Evolutionary conservation across 2,113 vertebrate species (phyloP), one percentile per base, ranked within the genome.

Genomic region (Crotalus tigris): DNA sequence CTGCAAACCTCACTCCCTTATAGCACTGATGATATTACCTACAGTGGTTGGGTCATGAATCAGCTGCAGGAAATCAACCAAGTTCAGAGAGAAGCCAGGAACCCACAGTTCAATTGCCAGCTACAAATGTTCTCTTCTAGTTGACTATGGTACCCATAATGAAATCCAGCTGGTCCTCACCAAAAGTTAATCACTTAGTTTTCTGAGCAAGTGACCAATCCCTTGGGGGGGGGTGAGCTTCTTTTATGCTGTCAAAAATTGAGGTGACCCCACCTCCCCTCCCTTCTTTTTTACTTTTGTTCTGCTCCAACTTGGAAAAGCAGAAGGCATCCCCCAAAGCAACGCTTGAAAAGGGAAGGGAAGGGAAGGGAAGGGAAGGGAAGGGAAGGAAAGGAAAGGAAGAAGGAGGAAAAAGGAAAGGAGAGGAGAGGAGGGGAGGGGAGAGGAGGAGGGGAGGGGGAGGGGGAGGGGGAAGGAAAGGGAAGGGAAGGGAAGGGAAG

Each of bases 381-480:
- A 49, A 49, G 5, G 49, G 1, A 7, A 49, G 49, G 49, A 0
- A 5, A 5, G 49, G 49, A 8, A 49, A 49, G 49, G 49, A 49
- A 6, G 5, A 49, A 49, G 49, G 49, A 49, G 6, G 5, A 1
- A 5, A 49, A 49, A 49, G 49, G 49, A 49, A 49, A 49, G 49
- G 49, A 49, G 5, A 7, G 49, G 49, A 49, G 4, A 4, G 46
- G 46, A 49, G 5, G 1, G 49, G 6, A n/a, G 87, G 26, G 39
- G 5, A 7, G 49, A 4, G 7, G 4, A 4, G 46, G 46, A 49
- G 5, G 5, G 49, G 6, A n/a, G 87, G 26, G 39, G 46, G 4
- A 7, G 1, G 5, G 49, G 1, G 19, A 29, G 26, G 2, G 49
- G 6, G 7, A 0, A 2, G 39, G 39, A 2, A 39, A 2, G 39